Evolutionary conservation across 2,888 invertebrate species (phyloP).

Genomic region (Idaea dimidiata): DNA sequence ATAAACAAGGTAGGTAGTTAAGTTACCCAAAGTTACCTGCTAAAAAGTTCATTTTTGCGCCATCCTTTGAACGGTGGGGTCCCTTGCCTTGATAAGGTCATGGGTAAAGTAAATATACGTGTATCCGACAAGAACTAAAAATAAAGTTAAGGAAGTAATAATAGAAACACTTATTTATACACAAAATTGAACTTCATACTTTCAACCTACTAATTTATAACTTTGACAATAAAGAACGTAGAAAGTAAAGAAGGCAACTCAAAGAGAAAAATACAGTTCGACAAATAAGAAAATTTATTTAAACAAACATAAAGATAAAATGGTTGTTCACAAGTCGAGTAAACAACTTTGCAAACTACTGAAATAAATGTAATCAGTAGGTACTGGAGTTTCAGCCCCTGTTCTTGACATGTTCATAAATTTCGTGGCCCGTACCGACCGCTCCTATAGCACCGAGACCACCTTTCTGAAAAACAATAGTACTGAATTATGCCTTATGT

Average conservation of each 20-base stretch:
- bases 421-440: conserved; percentile 35
- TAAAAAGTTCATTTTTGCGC: no score
- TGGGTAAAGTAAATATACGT: no score
- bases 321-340: conserved; percentile 23
- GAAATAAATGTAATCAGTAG: background rate
- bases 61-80: no score
- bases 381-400: conserved; percentile 15
- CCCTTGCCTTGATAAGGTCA: no score
- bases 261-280: background rate
- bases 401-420: conserved; percentile 33
- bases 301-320: background rate
- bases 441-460: conserved; percentile 32
- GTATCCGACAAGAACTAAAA: background rate
- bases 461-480: conserved; percentile 32
- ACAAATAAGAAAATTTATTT: no score
- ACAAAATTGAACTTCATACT: background rate
- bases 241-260: background rate
- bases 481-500: conserved; percentile 6
- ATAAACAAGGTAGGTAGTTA: no score
- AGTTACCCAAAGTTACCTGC: no score
- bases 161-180: background rate
- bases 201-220: background rate
- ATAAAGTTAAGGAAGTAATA: background rate
- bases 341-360: conserved; percentile 18
- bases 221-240: background rate